Conservation (phyloP, 1,140 invertebrate genomes). For the Micrasema longulum region DNA sequence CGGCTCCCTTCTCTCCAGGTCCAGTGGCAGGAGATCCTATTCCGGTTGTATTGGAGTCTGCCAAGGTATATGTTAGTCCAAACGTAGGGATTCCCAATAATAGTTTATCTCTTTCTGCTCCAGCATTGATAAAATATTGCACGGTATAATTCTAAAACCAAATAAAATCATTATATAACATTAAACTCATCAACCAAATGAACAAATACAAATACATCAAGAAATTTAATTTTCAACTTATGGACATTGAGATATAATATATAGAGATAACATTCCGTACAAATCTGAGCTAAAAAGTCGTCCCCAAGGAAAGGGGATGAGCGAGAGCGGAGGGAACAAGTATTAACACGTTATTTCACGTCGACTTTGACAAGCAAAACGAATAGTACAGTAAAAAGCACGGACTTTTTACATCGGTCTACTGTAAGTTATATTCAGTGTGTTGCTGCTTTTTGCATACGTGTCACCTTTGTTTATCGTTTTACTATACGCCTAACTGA, state of each 20-base stretch:
- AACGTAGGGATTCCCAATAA: slow-evolving; percentile 96
- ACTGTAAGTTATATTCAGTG: too few species aligned
- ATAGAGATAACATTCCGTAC: too few species aligned
- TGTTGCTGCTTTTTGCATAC: too few species aligned
- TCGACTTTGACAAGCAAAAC: too few species aligned
- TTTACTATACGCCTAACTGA: too few species aligned
- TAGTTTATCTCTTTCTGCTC: slow-evolving; percentile 84
- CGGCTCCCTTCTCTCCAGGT: neutral
- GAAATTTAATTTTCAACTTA: neutral
- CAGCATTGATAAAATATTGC: slow-evolving; percentile 85
- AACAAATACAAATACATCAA: neutral
- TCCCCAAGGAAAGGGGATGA: neutral
- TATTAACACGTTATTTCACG: neutral
- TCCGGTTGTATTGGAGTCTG: neutral
- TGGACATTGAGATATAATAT: too few species aligned
- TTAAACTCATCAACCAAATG: neutral
- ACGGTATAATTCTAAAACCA: slow-evolving; percentile 85
- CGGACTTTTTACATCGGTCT: too few species aligned
- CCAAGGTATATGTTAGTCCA: slow-evolving; percentile 84
- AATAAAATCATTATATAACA: neutral
- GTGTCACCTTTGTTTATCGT: too few species aligned
- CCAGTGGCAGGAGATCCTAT: neutral
- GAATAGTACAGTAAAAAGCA: too few species aligned
- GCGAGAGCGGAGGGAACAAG: neutral
- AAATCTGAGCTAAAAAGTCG: neutral